These are phyloP conservation scores for Neoseiulus cucumeris DNA, from an alignment of 1,140 invertebrate genomes.

Conservation along the genomic window DNA sequence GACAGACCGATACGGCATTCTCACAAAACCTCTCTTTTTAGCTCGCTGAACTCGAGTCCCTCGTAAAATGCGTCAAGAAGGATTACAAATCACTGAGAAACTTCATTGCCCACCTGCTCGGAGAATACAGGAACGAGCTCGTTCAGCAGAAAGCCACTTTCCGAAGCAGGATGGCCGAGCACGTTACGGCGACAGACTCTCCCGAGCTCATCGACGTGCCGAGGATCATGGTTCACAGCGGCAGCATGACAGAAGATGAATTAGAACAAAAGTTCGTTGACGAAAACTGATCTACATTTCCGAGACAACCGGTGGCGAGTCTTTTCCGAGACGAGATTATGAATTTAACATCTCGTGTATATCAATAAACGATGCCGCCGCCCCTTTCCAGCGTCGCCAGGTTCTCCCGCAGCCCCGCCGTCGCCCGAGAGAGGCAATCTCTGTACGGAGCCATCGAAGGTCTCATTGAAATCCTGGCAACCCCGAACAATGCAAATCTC, in stretches of 20 bases:
- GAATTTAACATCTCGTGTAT: no score
- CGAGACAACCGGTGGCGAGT: no score
- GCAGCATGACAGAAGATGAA: conserved; percentile 7
- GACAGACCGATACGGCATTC: not conserved
- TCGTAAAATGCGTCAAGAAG: not conserved
- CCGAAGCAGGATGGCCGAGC: not conserved
- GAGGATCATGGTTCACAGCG: not conserved
- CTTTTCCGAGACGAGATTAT: no score
- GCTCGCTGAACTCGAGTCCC: not conserved
- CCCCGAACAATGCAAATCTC: not conserved
- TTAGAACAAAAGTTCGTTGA: not conserved
- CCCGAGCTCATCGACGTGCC: not conserved
- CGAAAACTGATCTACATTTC: no score
- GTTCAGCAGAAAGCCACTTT: not conserved
- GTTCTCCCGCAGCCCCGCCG: not conserved
- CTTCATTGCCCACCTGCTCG: not conserved
- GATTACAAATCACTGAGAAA: not conserved
- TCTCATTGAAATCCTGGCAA: not conserved
- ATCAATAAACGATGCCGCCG: no score
- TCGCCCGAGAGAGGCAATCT: not conserved
- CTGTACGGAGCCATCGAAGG: not conserved
- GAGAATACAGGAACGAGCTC: not conserved
- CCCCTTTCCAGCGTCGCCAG: no score
- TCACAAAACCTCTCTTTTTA: not conserved
- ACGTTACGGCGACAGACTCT: not conserved